phyloP scores from a whole-genome alignment of 2,888 invertebrate species.

The Drosophila fungiperda region DNA sequence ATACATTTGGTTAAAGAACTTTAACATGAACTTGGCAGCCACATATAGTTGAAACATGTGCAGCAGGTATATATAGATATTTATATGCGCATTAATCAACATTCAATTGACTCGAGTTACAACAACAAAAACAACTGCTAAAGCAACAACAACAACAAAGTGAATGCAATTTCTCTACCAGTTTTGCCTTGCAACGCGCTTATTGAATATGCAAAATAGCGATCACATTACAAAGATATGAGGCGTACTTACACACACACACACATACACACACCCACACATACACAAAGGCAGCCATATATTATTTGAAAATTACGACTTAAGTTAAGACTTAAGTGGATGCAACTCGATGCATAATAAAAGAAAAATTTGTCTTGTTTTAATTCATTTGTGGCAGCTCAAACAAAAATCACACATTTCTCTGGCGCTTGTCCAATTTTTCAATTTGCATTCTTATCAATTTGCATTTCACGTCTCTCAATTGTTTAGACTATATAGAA shows the following conservation, averaged over 20 bases:
- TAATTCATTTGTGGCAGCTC: conserved; percentile 6
- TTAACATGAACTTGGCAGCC: neutral
- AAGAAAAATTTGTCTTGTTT: conserved; percentile 20
- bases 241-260: neutral
- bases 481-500: neutral
- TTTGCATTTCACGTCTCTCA: neutral
- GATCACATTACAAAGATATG: conserved; percentile 21
- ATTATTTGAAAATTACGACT: conserved; percentile 38
- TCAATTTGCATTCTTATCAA: conserved; percentile 27
- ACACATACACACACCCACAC: neutral
- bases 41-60: neutral
- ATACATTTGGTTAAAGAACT: conserved; percentile 12
- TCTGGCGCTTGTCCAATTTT: conserved; percentile 7
- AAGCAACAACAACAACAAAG: conserved; percentile 3
- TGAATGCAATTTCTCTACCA: conserved; percentile 18
- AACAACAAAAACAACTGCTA: neutral
- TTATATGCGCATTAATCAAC: conserved; percentile 24
- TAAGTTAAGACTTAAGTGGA: conserved; percentile 25
- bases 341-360: neutral
- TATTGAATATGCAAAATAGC: conserved; percentile 28
- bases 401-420: neutral
- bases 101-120: conserved; percentile 29
- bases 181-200: conserved; percentile 14
- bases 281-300: neutral
- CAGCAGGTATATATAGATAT: neutral